Percentiles rank a stretch among this genome's conserved stretches.
Evolutionary conservation across 2,113 vertebrate species (phyloP).

Genomic region (Chinchilla lanigera): DNA sequence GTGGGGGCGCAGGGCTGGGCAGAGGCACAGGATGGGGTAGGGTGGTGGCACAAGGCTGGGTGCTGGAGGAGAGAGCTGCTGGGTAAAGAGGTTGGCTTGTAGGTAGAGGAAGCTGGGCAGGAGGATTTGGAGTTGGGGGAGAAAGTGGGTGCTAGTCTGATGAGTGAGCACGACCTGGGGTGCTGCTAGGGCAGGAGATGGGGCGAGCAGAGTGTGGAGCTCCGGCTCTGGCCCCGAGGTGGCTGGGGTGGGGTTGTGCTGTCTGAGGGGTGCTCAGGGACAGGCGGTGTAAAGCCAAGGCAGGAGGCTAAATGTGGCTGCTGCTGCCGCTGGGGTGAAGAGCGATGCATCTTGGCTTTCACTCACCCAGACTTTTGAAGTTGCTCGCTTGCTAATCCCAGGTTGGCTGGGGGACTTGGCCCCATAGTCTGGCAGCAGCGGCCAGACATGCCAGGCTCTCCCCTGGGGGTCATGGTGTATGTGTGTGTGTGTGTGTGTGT

Average conservation of each 20-base stretch:
- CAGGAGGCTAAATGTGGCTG: constrained; percentile 71
- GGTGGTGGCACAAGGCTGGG: no score
- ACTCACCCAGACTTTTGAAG: constrained; percentile 8
- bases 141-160: neutral
- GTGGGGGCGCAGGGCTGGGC: neutral
- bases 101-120: neutral
- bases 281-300: neutral
- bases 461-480: neutral
- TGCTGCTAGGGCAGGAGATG: no score
- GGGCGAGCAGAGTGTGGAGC: neutral
- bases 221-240: neutral
- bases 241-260: constrained; percentile 11
- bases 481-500: neutral
- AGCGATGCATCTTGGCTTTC: neutral
- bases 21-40: no score
- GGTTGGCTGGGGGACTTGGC: constrained; percentile 1
- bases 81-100: neutral
- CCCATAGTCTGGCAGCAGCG: neutral
- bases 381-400: neutral
- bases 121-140: neutral
- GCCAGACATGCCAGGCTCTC: neutral
- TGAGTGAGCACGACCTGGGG: no score
- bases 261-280: neutral
- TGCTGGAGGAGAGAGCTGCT: neutral
- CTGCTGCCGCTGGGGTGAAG: constrained; percentile 49